phyloP scores from a whole-genome alignment of 2,113 vertebrate genomes.

The Xenopus borealis region DNA sequence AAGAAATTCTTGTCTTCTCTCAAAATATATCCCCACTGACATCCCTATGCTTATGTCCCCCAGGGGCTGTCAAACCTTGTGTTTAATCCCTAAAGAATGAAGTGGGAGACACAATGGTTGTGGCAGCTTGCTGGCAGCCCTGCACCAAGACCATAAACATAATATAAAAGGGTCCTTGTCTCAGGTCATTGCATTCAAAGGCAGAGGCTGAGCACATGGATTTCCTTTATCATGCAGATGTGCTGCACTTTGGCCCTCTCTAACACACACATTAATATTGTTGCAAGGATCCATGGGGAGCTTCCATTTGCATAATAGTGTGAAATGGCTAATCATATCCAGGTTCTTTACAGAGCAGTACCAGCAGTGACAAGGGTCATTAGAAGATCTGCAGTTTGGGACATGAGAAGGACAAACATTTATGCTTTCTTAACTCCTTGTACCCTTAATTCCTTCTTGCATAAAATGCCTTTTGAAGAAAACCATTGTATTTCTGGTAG shows the following conservation, averaged over 20 bases:
- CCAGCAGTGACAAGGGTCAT: conserved; percentile 26
- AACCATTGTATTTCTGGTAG: background rate
- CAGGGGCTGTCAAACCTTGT: conserved; percentile 34
- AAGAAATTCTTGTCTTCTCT: background rate
- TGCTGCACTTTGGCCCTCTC: conserved; percentile 24
- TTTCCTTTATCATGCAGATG: conserved; percentile 50
- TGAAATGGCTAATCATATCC: conserved; percentile 41
- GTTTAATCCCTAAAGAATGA: conserved; percentile 50
- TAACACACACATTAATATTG: conserved; percentile 36
- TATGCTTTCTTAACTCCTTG: conserved; percentile 4
- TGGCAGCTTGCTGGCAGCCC: conserved; percentile 32
- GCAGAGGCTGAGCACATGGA: conserved; percentile 36
- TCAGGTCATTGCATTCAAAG: conserved; percentile 47
- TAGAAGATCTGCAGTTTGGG: background rate
- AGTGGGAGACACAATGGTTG: conserved; percentile 38
- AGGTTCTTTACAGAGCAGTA: conserved; percentile 14
- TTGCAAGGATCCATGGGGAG: conserved; percentile 29
- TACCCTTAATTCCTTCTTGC: background rate
- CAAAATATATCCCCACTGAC: conserved; percentile 22
- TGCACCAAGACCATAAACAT: conserved; percentile 41
- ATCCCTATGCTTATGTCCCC: conserved; percentile 18
- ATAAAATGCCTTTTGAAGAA: background rate
- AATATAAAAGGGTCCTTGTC: conserved; percentile 46
- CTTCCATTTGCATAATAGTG: conserved; percentile 28
- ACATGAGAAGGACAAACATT: background rate